These are phyloP conservation scores for Danio tinwini DNA, from an alignment of 2,797 vertebrate species.

Conservation along the genomic window DNA sequence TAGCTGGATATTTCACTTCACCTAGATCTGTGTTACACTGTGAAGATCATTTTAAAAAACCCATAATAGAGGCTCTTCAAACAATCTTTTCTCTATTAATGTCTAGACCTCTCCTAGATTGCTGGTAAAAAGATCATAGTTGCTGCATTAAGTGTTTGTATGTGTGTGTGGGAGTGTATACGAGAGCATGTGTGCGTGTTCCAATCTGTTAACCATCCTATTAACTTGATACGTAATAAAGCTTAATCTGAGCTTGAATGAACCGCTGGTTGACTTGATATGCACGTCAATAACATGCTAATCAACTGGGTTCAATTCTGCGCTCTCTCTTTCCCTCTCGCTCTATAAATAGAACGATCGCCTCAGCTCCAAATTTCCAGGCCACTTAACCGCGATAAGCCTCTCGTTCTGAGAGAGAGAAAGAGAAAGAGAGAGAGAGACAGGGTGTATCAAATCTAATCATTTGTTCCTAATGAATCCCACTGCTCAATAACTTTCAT, in stretches of 20 bases:
- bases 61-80: no score
- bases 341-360: slow-evolving; percentile 39
- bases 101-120: slow-evolving; percentile 7
- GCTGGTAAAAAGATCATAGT: slow-evolving; percentile 27
- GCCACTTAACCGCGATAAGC: slow-evolving; percentile 43
- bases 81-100: no score
- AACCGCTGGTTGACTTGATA: slow-evolving; percentile 48
- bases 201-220: slow-evolving; percentile 39
- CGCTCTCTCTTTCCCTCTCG: not conserved
- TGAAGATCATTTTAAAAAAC: no score
- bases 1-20: no score
- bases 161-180: not conserved
- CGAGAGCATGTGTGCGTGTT: not conserved
- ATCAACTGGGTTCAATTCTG: slow-evolving; percentile 41
- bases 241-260: slow-evolving; percentile 45
- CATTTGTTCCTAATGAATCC: slow-evolving; percentile 41
- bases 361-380: slow-evolving; percentile 35
- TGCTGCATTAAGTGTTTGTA: not conserved
- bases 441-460: slow-evolving; percentile 43
- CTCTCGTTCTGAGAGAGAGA: slow-evolving; percentile 30
- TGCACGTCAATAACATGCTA: slow-evolving; percentile 52
- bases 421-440: slow-evolving; percentile 29
- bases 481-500: slow-evolving; percentile 37
- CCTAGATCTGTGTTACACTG: no score
- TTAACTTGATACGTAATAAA: slow-evolving; percentile 54